phyloP scores from a whole-genome alignment of 2,797 vertebrate species.

The Botia kubotai region DNA sequence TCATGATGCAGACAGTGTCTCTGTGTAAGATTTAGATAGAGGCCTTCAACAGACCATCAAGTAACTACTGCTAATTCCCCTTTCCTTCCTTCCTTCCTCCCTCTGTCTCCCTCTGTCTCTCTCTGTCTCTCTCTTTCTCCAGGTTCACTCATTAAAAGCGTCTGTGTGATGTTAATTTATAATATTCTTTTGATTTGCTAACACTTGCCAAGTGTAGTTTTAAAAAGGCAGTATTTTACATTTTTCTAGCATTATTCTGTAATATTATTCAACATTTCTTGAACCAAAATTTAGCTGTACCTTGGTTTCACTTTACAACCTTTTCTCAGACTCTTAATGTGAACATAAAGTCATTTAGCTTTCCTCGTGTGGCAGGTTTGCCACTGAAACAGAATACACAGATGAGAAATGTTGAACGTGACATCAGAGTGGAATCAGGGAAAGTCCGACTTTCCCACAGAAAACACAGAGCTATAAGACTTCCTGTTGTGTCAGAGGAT shows the following conservation, averaged over 20 bases:
- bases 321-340: no score
- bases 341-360: no score
- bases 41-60: constrained; percentile 17
- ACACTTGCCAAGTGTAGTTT: background rate
- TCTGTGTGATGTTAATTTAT: background rate
- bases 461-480: background rate
- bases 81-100: background rate
- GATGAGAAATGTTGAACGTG: constrained; percentile 48
- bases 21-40: constrained; percentile 28
- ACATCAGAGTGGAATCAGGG: constrained; percentile 3
- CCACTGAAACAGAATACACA: no score
- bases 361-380: no score
- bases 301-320: no score
- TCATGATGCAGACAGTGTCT: constrained; percentile 11
- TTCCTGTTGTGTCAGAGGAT: constrained; percentile 2
- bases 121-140: background rate
- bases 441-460: background rate
- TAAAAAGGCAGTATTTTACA: background rate
- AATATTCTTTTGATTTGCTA: background rate
- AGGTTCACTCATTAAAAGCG: background rate
- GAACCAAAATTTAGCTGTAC: no score
- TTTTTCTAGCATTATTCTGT: no score
- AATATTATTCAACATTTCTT: no score
- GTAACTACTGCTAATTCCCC: background rate
- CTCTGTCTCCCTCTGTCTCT: background rate